Conservation (phyloP, 1,140 invertebrate genomes). For the Pentalonia nigronervosa region DNA sequence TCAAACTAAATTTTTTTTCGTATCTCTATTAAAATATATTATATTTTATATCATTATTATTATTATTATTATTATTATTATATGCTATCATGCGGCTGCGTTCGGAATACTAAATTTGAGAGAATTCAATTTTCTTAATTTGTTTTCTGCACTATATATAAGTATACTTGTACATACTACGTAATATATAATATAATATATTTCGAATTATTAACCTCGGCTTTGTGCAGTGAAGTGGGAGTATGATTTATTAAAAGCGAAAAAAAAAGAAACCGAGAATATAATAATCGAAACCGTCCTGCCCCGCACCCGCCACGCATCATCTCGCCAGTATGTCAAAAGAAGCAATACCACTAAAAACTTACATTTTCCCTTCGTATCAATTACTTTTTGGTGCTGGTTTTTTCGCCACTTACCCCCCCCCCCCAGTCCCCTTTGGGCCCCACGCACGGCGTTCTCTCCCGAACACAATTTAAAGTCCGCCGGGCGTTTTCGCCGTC, state of each 20-base stretch:
- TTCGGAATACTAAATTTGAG: not conserved
- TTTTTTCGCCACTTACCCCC: slow-evolving; percentile 54
- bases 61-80: not conserved
- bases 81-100: not conserved
- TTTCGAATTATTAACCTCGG: slow-evolving; percentile 29
- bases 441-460: not conserved
- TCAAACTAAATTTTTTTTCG: not conserved
- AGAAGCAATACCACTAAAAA: slow-evolving; percentile 58
- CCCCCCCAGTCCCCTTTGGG: not conserved
- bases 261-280: slow-evolving; percentile 22
- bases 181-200: not conserved
- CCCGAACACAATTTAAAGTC: slow-evolving; percentile 56
- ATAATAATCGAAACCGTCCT: slow-evolving; percentile 51
- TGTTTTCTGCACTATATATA: not conserved
- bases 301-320: not conserved
- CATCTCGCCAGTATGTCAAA: slow-evolving; percentile 37
- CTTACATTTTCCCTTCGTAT: slow-evolving; percentile 54
- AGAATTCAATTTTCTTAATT: slow-evolving; percentile 50
- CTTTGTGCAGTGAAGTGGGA: slow-evolving; percentile 46
- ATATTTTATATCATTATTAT: not conserved
- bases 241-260: slow-evolving; percentile 54
- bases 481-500: slow-evolving; percentile 56
- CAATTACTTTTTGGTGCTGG: slow-evolving; percentile 55
- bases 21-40: not conserved
- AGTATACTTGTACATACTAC: not conserved